Conservation (phyloP, 64 coral and sea anemone genomes). For the Stichodactyla helianthus region DNA sequence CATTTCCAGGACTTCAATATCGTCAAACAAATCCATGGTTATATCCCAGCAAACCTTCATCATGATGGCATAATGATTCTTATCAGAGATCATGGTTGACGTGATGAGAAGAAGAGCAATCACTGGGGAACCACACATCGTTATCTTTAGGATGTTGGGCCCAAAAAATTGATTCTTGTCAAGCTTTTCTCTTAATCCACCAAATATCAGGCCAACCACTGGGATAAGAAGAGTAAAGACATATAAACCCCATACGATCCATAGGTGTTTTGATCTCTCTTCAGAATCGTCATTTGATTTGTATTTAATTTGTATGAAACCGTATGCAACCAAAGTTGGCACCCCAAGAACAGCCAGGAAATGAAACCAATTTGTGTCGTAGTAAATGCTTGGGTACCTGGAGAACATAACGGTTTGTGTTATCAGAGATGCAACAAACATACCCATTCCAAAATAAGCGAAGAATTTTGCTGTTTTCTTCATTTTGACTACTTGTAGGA, state of each 20-base stretch:
- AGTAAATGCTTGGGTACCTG: background rate
- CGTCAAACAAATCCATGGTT: conserved; percentile 50
- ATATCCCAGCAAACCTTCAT: background rate
- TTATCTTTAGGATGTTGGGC: conserved; percentile 41
- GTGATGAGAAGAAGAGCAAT: conserved; percentile 38
- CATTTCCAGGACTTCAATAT: conserved; percentile 42
- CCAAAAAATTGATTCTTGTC: conserved; percentile 33
- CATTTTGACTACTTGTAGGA: no score
- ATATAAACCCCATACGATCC: conserved; percentile 2
- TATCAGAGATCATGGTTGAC: background rate
- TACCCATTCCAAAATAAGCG: background rate
- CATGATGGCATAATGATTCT: background rate
- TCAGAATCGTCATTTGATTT: background rate
- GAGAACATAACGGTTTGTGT: background rate
- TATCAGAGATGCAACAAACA: background rate
- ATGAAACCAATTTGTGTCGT: background rate
- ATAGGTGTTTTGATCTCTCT: background rate
- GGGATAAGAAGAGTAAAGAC: background rate
- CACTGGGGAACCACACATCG: conserved; percentile 15
- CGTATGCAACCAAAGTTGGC: background rate
- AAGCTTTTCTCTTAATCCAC: conserved; percentile 16
- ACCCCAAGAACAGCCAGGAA: background rate
- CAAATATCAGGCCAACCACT: conserved; percentile 16
- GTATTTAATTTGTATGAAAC: background rate
- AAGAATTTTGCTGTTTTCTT: background rate